Evolutionary conservation across 2,797 vertebrate species (phyloP).

Genomic region (Garrulus glandarius): DNA sequence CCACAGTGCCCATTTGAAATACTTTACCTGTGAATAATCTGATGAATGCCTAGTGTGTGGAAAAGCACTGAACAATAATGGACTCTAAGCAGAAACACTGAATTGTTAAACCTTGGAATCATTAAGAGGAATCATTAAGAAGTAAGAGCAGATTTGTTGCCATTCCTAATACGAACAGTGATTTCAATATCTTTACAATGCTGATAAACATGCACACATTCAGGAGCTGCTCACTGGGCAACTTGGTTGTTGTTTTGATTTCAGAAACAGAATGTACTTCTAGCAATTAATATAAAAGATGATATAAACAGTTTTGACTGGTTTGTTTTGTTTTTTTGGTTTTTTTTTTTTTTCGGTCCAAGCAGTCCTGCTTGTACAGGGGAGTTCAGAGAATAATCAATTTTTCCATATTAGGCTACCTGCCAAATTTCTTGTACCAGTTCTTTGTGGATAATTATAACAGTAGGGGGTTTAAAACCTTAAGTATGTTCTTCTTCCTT

Average conservation of each 20-base stretch:
- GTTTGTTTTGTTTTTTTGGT: too few relatives aligned
- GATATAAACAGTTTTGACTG: background rate
- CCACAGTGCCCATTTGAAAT: background rate
- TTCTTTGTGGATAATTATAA: background rate
- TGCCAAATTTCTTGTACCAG: background rate
- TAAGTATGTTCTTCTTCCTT: background rate
- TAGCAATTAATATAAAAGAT: constrained; percentile 10
- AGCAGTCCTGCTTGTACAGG: background rate
- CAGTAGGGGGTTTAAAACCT: background rate
- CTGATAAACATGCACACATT: background rate
- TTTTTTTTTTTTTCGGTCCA: background rate
- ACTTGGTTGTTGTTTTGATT: background rate
- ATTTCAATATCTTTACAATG: background rate
- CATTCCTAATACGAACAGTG: background rate
- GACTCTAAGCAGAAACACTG: background rate
- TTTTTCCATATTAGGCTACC: background rate
- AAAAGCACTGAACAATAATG: background rate
- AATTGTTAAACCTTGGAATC: background rate
- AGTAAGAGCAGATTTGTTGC: background rate
- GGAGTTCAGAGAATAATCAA: background rate
- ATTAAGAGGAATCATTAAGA: background rate
- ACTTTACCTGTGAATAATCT: background rate
- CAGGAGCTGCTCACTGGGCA: background rate
- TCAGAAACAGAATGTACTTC: background rate
- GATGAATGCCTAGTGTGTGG: background rate